Conservation (phyloP, 1,140 invertebrate species). For the Tigriopus japonicus region DNA sequence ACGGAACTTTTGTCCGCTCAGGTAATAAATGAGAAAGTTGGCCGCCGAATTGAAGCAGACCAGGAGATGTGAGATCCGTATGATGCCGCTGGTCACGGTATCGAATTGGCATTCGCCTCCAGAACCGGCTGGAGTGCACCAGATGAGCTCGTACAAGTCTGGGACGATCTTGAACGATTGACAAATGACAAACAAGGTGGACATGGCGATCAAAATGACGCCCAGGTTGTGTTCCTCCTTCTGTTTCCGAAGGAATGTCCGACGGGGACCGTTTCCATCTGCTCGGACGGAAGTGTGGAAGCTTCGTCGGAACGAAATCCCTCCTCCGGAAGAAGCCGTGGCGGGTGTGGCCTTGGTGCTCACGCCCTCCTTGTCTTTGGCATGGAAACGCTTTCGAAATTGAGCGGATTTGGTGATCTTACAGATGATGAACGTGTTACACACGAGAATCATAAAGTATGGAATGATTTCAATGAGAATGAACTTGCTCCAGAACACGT, state of each 20-base stretch:
- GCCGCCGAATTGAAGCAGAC: not conserved
- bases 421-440: not conserved
- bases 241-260: too few species aligned
- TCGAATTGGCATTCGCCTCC: not conserved
- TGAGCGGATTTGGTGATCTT: not conserved
- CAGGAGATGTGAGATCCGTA: not conserved
- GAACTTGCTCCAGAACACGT: not conserved
- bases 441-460: not conserved
- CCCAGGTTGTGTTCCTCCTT: not conserved
- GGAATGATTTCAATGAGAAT: constrained; percentile 1
- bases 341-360: not conserved
- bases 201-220: not conserved
- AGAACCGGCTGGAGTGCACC: not conserved
- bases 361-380: not conserved
- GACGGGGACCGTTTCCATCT: too few species aligned
- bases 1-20: not conserved
- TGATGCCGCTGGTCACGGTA: not conserved
- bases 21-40: constrained; percentile 1
- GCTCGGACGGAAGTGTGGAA: too few species aligned
- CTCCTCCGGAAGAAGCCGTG: too few species aligned
- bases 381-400: not conserved
- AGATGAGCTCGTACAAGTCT: not conserved
- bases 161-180: not conserved
- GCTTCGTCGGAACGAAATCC: too few species aligned
- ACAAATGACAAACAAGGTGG: not conserved